Base-by-base conservation (phyloP, 2,113 vertebrate genomes). In the Dendrocopos noguchii region DNA sequence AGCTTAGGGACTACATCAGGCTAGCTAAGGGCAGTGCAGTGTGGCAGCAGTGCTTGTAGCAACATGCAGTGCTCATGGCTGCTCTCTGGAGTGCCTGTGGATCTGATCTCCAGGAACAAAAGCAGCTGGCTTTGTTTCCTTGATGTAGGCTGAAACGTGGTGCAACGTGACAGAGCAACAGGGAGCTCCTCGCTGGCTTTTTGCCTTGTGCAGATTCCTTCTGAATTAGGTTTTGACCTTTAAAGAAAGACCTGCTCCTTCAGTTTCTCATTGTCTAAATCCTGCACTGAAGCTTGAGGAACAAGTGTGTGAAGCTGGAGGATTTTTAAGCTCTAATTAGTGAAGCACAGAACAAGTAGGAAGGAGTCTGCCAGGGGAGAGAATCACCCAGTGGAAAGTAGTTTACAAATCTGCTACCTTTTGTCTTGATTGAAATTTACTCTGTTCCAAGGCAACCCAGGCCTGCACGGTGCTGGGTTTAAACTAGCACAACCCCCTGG, bases 151-250 rank as follows among this genome's bases (percentile, higher is more conserved):
- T 81, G 76, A 80, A 80, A 75, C 12, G 39, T 86, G 87, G 65
- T 78, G 87, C 80, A 68, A n/a, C 59, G 63, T 59, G 85, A 65
- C 27, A 78, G 77, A 96, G 56, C n/a, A 74, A 42, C 73, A 90
- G 44, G 85, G 85, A 95, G 50, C 89, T 96, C 82, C 80, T 94
- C 64, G 63, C 50, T 93, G 94, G 90, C 85, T 78, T 78, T 87
- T 59, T 83, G 88, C 90, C 87, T 50, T 75, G 20, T 44, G 50
- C 66, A 90, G 87, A 84, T 95, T 94, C 73, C 73, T 93, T 93
- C 57, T 88, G 87, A 86, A 84, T 94, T 86, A 72, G 46, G 55
- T 80, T 91, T 79, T 96, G 84, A 73, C 76, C 95, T 95, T 92
- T 90, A 80, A 87, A 94, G n/a, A 34, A 75, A 72, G 61, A 90